Evolutionary conservation across 2,113 vertebrate species (phyloP).

Genomic region (Oryzias celebensis): DNA sequence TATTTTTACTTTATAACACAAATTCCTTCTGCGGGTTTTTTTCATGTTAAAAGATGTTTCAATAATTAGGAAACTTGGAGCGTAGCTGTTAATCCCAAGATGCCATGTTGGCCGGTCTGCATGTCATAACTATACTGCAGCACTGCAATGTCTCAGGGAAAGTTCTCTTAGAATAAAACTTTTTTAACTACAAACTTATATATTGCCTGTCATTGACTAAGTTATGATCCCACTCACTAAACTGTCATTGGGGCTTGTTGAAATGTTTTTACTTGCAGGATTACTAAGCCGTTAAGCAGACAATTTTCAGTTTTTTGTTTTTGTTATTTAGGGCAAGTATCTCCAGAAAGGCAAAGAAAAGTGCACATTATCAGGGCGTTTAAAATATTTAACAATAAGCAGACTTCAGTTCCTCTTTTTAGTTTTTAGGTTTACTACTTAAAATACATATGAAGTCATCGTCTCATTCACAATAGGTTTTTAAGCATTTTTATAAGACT

Average conservation of each 20-base stretch:
- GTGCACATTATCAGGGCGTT: too few relatives aligned
- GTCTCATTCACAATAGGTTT: too few relatives aligned
- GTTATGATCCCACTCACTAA: not conserved
- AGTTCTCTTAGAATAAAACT: conserved; percentile 36
- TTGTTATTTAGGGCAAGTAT: not conserved
- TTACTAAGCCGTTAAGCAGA: not conserved
- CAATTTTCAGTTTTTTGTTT: not conserved
- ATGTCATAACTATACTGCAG: conserved; percentile 26
- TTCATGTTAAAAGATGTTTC: conserved; percentile 15
- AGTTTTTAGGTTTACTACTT: too few relatives aligned
- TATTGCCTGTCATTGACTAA: not conserved
- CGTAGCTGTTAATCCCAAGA: conserved; percentile 24
- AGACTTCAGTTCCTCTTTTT: too few relatives aligned
- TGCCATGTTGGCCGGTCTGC: conserved; percentile 28
- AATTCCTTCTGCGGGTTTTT: conserved; percentile 11
- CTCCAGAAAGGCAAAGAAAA: too few relatives aligned
- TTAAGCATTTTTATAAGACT: too few relatives aligned
- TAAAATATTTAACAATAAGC: too few relatives aligned
- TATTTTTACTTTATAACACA: conserved; percentile 29
- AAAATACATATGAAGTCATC: too few relatives aligned
- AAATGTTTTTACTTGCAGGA: too few relatives aligned
- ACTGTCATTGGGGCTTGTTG: not conserved
- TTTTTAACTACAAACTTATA: conserved; percentile 14
- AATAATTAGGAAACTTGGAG: conserved; percentile 36
- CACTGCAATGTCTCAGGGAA: conserved; percentile 56